Percentiles rank a stretch among this genome's conserved stretches.
phyloP scores from a whole-genome alignment of 2,113 vertebrate genomes.

The Neofelis nebulosa region DNA sequence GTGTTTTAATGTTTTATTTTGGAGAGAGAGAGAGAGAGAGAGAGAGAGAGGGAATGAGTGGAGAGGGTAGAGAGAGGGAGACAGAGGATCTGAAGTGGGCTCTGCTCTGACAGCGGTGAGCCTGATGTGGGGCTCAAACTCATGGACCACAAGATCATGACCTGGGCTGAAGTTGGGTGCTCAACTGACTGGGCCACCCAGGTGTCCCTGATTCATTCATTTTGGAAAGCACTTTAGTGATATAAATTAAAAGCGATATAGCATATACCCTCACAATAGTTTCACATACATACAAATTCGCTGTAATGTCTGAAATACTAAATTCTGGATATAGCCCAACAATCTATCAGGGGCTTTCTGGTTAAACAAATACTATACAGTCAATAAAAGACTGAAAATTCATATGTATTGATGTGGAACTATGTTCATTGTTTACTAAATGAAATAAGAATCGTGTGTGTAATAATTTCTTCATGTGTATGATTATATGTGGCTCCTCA shows the following conservation, averaged over 20 bases:
- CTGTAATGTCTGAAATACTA: background rate
- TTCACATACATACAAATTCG: background rate
- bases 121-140: too few relatives aligned
- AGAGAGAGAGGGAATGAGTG: too few relatives aligned
- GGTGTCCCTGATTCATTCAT: background rate
- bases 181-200: too few relatives aligned
- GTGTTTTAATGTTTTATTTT: too few relatives aligned
- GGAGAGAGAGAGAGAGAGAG: too few relatives aligned
- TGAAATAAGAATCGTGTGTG: background rate
- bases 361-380: background rate
- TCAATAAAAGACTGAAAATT: background rate
- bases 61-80: too few relatives aligned
- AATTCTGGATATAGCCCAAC: background rate
- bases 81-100: too few relatives aligned
- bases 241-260: background rate
- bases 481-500: background rate
- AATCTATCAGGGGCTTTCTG: background rate
- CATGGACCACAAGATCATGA: too few relatives aligned
- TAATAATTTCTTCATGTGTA: background rate
- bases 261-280: background rate
- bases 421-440: background rate
- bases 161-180: too few relatives aligned
- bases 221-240: background rate
- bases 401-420: background rate
- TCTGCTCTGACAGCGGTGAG: too few relatives aligned